phyloP scores from a whole-genome alignment of 2,797 vertebrate genomes.

The Hypotaenidia philippensis region DNA sequence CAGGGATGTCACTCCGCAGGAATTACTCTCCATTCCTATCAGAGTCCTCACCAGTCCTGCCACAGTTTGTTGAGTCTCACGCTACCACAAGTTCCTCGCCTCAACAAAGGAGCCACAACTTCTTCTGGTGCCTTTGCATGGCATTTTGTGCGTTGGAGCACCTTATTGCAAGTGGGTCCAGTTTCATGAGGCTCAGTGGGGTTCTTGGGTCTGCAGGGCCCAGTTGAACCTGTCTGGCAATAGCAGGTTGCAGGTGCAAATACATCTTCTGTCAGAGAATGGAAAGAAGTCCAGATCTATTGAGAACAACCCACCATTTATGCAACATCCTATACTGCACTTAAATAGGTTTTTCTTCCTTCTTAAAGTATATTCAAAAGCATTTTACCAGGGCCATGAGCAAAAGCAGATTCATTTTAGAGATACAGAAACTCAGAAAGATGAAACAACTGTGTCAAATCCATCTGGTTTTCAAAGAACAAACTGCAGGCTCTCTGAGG shows the following conservation, averaged over 20 bases:
- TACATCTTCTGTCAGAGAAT: background rate
- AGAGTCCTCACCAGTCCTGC: background rate
- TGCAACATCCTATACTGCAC: background rate
- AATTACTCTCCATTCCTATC: background rate
- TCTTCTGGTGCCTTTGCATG: background rate
- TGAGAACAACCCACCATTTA: background rate
- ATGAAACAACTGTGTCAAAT: background rate
- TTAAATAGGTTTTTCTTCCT: background rate
- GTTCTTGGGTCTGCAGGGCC: background rate
- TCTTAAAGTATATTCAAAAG: background rate
- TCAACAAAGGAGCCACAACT: accelerated
- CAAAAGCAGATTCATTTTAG: background rate
- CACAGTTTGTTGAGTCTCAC: background rate
- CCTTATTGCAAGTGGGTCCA: background rate
- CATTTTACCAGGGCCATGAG: background rate
- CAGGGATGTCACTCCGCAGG: accelerated
- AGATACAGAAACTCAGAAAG: background rate
- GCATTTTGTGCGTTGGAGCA: accelerated
- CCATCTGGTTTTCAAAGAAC: background rate
- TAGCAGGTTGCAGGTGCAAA: accelerated
- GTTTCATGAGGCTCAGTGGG: accelerated
- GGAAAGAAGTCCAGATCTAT: background rate
- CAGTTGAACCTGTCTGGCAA: background rate
- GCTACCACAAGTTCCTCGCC: background rate
- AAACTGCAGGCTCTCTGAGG: background rate